Evolutionary conservation across 2,888 invertebrate species (phyloP).

Genomic region (Clepsis dumicolana): DNA sequence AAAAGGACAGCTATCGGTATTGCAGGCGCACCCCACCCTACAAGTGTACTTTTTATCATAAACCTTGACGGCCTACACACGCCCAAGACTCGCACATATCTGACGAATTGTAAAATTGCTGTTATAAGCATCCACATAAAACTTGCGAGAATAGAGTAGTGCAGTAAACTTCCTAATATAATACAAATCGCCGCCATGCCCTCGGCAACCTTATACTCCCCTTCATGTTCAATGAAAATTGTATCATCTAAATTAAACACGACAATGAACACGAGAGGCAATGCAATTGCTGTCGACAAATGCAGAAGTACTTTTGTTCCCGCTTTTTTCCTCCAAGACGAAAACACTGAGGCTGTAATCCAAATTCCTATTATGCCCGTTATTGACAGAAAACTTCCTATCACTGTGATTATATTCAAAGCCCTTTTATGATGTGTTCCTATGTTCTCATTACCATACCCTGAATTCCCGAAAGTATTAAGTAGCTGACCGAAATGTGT

Average conservation of each 20-base stretch:
- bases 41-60: constrained; percentile 85
- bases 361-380: constrained; percentile 86
- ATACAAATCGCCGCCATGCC: constrained; percentile 77
- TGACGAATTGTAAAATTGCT: constrained; percentile 88
- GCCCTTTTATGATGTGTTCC: constrained; percentile 67
- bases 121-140: constrained; percentile 92
- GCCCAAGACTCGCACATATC: constrained; percentile 88
- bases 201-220: constrained; percentile 54
- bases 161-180: constrained; percentile 87
- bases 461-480: constrained; percentile 52
- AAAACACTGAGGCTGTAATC: constrained; percentile 85
- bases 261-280: constrained; percentile 83
- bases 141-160: constrained; percentile 89
- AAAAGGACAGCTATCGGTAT: constrained; percentile 83
- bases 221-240: constrained; percentile 61
- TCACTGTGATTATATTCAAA: constrained; percentile 85
- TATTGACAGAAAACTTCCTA: constrained; percentile 87
- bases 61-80: constrained; percentile 1
- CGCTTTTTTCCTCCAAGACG: constrained; percentile 87
- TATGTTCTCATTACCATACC: constrained; percentile 48
- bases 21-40: constrained; percentile 88
- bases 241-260: constrained; percentile 69
- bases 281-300: constrained; percentile 87
- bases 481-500: constrained; percentile 88
- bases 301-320: constrained; percentile 89